Percentiles rank a stretch among this genome's conserved stretches.
These are phyloP conservation scores for Crenichthys baileyi DNA, from an alignment of 2,797 vertebrate species.

Conservation along the genomic window DNA sequence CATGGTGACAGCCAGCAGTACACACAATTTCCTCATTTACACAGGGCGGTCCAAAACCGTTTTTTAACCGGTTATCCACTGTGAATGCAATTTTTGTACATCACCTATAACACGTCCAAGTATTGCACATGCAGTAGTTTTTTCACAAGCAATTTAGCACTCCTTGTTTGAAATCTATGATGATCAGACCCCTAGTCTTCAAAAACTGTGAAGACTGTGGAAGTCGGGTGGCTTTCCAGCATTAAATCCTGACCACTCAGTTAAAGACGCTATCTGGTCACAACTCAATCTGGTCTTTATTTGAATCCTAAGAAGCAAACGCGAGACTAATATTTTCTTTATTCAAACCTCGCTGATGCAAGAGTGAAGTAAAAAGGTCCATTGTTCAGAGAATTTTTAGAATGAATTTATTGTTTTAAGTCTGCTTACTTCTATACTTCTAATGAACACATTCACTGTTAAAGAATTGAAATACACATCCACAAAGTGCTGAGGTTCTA, in stretches of 20 bases:
- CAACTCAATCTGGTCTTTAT: conserved; percentile 29
- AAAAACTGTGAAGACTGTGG: no score
- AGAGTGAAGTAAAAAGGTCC: conserved; percentile 69
- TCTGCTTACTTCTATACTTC: background rate
- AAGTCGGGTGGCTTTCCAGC: no score
- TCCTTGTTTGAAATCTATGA: no score
- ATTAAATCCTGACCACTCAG: conserved; percentile 25
- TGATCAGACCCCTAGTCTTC: no score
- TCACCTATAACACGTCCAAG: no score
- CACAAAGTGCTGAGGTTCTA: conserved; percentile 48
- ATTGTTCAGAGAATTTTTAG: conserved; percentile 42
- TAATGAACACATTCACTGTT: conserved; percentile 40
- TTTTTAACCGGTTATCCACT: no score
- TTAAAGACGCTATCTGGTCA: conserved; percentile 23
- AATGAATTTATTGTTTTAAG: background rate
- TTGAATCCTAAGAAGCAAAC: conserved; percentile 28
- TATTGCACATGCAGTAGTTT: no score
- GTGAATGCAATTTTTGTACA: no score
- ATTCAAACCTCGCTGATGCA: conserved; percentile 75
- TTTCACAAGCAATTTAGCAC: no score
- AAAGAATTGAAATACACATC: conserved; percentile 48
- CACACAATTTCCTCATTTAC: no score
- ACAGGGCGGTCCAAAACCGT: no score
- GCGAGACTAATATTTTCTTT: conserved; percentile 50
- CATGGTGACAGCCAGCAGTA: no score